Evolutionary conservation across 2,113 vertebrate genomes (phyloP).

Genomic region (Alligator mississippiensis): DNA sequence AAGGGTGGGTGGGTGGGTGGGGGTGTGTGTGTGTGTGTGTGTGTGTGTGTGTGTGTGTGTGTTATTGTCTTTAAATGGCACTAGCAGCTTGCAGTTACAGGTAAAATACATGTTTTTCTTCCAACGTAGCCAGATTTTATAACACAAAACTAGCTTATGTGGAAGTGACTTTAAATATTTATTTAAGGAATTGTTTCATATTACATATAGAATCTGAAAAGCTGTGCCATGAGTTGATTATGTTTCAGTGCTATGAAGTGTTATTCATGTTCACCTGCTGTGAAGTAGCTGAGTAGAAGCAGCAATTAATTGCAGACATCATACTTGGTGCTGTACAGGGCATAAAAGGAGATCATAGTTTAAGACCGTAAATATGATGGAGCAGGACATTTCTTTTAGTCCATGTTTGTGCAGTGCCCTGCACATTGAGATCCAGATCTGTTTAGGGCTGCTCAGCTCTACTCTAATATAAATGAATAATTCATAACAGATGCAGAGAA

Average conservation of each 20-base stretch:
- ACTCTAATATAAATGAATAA: neutral
- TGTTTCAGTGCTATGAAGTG: neutral
- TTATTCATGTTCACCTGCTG: constrained; percentile 29
- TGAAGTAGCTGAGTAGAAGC: neutral
- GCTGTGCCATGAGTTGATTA: neutral
- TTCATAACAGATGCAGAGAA: neutral
- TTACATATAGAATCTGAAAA: neutral
- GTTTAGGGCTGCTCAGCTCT: neutral
- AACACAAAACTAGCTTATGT: fast-evolving
- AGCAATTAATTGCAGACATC: neutral
- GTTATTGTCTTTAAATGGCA: neutral
- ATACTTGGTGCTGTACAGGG: neutral
- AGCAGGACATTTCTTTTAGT: neutral
- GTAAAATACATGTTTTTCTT: constrained; percentile 28
- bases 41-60: too few relatives aligned
- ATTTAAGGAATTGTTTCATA: neutral
- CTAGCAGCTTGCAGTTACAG: neutral
- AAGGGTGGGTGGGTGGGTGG: too few relatives aligned
- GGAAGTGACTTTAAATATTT: neutral
- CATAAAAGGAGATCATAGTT: too few relatives aligned
- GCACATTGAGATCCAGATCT: constrained; percentile 24
- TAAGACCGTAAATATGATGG: neutral
- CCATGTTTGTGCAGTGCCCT: constrained; percentile 13
- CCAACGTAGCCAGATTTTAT: neutral
- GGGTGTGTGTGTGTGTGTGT: neutral